Conservation (phyloP, 1,140 invertebrate species). For the Sminthurinus signatus region DNA sequence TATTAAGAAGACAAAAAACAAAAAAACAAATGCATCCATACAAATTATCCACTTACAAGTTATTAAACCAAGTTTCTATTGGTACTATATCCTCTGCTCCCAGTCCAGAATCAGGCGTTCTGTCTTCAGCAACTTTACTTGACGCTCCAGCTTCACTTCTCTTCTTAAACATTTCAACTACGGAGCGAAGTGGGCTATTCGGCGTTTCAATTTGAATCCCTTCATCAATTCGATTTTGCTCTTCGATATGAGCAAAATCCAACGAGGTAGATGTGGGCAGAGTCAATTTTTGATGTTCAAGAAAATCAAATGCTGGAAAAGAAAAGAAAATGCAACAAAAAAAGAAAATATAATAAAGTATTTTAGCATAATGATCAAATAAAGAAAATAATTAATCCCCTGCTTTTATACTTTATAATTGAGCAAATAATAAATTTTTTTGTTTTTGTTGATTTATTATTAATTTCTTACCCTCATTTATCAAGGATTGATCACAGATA, state of each 20-base stretch:
- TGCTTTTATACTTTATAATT: too few relatives aligned
- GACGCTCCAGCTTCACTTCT: neutral
- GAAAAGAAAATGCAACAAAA: too few relatives aligned
- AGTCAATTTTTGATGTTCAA: constrained; percentile 60
- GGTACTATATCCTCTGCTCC: constrained; percentile 37
- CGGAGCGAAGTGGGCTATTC: constrained; percentile 31
- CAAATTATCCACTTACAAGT: too few relatives aligned
- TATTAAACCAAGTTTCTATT: too few relatives aligned
- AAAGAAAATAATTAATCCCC: too few relatives aligned
- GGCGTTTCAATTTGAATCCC: constrained; percentile 37
- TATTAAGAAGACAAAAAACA: too few relatives aligned
- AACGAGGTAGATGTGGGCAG: constrained; percentile 26
- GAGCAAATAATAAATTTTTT: too few relatives aligned
- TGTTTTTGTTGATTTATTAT: too few relatives aligned
- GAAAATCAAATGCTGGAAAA: constrained; percentile 68
- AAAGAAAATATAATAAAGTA: too few relatives aligned
- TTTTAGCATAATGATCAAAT: too few relatives aligned
- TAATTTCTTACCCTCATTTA: too few relatives aligned
- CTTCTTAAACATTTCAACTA: constrained; percentile 33
- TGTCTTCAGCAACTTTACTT: constrained; percentile 18
- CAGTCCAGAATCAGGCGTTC: constrained; percentile 35
- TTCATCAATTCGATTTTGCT: constrained; percentile 26
- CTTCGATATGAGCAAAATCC: constrained; percentile 28
- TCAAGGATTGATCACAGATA: constrained; percentile 72
- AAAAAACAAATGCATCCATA: too few relatives aligned